Base-by-base conservation (phyloP, 2,113 vertebrate species). In the Dolichotis patagonum region DNA sequence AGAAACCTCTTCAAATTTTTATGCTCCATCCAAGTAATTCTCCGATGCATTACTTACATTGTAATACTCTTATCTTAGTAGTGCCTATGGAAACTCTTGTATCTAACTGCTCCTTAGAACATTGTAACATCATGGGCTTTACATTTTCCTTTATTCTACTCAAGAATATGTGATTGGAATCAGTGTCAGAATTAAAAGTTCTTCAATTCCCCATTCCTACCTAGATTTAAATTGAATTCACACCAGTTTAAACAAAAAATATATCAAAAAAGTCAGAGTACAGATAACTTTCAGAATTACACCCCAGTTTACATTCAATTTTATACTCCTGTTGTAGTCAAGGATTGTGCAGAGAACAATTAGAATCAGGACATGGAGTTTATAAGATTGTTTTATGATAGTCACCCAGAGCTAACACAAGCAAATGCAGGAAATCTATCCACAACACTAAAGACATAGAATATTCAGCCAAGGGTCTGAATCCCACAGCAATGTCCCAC, bases 271-370 rank as follows among this genome's bases (percentile, higher is more conserved):
- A 10, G 32, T 78, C 4, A 65, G 32, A 69, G 16, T 32, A 62
- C 35, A 93, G 56, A 82, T 52, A 41, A 85, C 81, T 85, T 96
- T 96, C 43, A 90, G 62, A 89, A 81, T 75, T 81, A 58, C 16
- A 73, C 85, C n/a, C 56, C 32, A 88, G 17, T 85, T 96, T 84
- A 28, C 24, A 63, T 88, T 91, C 28, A 52, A 52, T 5, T 35
- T 24, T 69, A 10, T 82, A n/a, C n/a, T n/a, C n/a, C n/a, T n/a
- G n/a, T n/a, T n/a, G n/a, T n/a, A n/a, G n/a, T n/a, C n/a, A n/a
- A n/a, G n/a, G n/a, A n/a, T n/a, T n/a, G n/a, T n/a, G n/a, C n/a
- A n/a, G n/a, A n/a, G n/a, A n/a, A n/a, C n/a, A n/a, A n/a, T n/a
- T n/a, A n/a, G n/a, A n/a, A n/a, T n/a, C n/a, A n/a, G n/a, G n/a